Conservation (phyloP, 2,797 vertebrate genomes). For the Poecilia velifera region DNA sequence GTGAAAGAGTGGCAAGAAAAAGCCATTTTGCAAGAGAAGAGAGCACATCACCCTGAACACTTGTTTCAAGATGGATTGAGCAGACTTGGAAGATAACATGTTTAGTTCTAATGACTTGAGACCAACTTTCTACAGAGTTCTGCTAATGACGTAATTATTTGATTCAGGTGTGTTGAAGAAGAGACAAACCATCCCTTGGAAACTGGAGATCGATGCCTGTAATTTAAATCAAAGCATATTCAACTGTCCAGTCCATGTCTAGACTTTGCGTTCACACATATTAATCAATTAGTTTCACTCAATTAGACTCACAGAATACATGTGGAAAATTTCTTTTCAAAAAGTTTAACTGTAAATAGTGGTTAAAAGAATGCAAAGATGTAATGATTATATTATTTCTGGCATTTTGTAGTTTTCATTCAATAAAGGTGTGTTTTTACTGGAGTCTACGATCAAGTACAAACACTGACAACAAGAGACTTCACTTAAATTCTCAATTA, state of each 20-base stretch:
- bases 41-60: neutral
- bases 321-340: neutral
- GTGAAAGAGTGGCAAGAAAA: neutral
- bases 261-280: neutral
- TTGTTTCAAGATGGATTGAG: too few species aligned
- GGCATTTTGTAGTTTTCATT: neutral
- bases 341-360: neutral
- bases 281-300: neutral
- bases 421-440: conserved; percentile 18
- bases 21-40: neutral
- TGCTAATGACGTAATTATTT: neutral
- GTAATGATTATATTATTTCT: neutral
- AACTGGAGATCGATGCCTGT: neutral
- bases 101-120: too few species aligned
- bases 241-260: neutral
- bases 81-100: too few species aligned
- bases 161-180: neutral
- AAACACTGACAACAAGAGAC: neutral
- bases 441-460: conserved; percentile 25
- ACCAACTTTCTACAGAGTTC: too few species aligned
- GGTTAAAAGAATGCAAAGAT: neutral
- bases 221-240: neutral
- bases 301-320: neutral
- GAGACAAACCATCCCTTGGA: neutral
- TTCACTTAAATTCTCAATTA: neutral